Conservation (phyloP, 2,888 invertebrate genomes). For the Hedya salicella region DNA sequence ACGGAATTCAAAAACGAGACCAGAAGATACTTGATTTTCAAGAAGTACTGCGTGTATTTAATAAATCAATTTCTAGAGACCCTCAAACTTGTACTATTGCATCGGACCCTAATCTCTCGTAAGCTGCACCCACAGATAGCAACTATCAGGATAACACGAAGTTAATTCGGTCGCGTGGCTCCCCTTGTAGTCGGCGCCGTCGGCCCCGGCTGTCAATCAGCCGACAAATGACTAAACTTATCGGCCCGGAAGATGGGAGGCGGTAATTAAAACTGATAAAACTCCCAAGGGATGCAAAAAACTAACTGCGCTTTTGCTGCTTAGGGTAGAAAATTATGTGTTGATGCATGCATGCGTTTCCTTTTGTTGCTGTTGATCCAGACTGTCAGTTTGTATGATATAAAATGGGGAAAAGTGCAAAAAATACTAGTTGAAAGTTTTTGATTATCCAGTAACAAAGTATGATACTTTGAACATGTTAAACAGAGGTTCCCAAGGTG, state of each 20-base stretch:
- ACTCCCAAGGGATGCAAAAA: conserved; percentile 32
- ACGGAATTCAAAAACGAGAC: too few species aligned
- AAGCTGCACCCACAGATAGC: conserved; percentile 42
- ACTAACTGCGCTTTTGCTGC: conserved; percentile 30
- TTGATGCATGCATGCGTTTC: conserved; percentile 17
- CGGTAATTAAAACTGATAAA: conserved; percentile 41
- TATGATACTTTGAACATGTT: too few species aligned
- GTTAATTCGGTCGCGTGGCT: conserved; percentile 82
- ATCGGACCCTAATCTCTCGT: conserved; percentile 38
- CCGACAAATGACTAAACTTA: conserved; percentile 21
- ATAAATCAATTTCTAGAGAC: too few species aligned
- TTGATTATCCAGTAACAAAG: too few species aligned
- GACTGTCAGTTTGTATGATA: not conserved
- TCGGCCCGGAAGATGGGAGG: conserved; percentile 56
- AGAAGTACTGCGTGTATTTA: too few species aligned
- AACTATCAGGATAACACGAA: conserved; percentile 75
- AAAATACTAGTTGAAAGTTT: too few species aligned
- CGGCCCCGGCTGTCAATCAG: conserved; percentile 65
- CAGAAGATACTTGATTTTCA: too few species aligned
- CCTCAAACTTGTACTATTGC: too few species aligned
- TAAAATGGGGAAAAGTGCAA: not conserved
- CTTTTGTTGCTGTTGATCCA: conserved; percentile 1
- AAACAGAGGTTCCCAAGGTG: too few species aligned
- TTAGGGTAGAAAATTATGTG: conserved; percentile 10
- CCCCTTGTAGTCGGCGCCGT: conserved; percentile 51